Evolutionary conservation across 2,888 invertebrate species (phyloP).

Genomic region (Oligia fasciuncula): DNA sequence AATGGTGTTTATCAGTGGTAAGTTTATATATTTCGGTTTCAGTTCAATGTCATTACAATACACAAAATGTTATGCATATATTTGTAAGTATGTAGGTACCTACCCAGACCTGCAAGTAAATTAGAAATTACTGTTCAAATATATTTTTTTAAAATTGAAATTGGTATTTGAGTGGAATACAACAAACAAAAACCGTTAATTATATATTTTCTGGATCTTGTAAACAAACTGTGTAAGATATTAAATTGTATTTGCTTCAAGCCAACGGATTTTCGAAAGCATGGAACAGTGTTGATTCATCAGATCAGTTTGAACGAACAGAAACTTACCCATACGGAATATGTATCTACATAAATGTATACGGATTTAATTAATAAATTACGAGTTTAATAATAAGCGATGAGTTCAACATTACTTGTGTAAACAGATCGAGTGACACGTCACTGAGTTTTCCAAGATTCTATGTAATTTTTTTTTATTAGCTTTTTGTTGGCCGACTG

Average conservation of each 20-base stretch:
- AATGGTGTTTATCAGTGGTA: constrained; percentile 48
- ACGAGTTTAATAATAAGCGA: constrained; percentile 24
- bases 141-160: constrained; percentile 1
- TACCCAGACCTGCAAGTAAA: constrained; percentile 1
- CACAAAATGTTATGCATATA: neutral
- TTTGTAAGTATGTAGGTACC: neutral
- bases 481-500: neutral
- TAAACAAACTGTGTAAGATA: constrained; percentile 10
- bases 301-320: constrained; percentile 33
- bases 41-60: constrained; percentile 39
- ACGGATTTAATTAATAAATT: constrained; percentile 30
- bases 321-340: constrained; percentile 19
- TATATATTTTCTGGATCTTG: neutral
- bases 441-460: constrained; percentile 4
- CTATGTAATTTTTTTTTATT: neutral
- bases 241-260: constrained; percentile 24
- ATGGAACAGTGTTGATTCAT: constrained; percentile 28
- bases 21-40: constrained; percentile 46
- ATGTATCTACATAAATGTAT: neutral
- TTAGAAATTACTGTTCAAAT: neutral
- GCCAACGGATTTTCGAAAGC: constrained; percentile 12
- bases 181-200: neutral
- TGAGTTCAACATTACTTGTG: constrained; percentile 17
- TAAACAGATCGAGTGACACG: constrained; percentile 7
- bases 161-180: neutral